Evolutionary conservation across 2,797 vertebrate species (phyloP), one percentile per base, ranked within the genome.

Genomic region (Sebastes glaucus): DNA sequence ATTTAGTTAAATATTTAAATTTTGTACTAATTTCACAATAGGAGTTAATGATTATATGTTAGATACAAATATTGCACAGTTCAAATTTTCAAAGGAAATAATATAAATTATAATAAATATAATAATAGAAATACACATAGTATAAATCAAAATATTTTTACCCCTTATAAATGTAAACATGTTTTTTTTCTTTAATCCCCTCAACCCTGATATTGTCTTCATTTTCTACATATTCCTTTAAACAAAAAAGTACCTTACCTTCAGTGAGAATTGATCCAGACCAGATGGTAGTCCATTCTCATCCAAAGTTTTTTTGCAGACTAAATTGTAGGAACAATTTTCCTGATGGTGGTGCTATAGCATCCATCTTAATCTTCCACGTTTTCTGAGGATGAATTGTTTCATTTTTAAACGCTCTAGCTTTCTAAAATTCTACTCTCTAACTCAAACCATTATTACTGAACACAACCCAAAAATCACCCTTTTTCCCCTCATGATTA

Each of bases 281-380:
- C n/a, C 32, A 55, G 64, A 6, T 28, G n/a, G 7, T 22, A 7
- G 3, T 32, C 11, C 13, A 18, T 7, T 23, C 10, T 35, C 63
- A 53, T 72, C 49, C 27, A 61, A 67, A 0, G 27, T n/a, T n/a
- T 33, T 3, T 27, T 6, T 67, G 4, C n/a, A 38, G 11, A 27
- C 14, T 11, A 23, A 57, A 42, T 9, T 1, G 1, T 49, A 5
- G 16, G 49, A 55, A 38, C 3, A 42, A 0, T 46, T 60, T 71
- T 69, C 84, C 82, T 74, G 71, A 77, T 72, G 86, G 76, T 87
- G 86, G 82, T 81, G 80, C 82, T 82, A 10, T 30, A 74, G 62
- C 7, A 33, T 79, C 32, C 27, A 63, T 30, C 3, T 64, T 61
- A 23, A 66, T 30, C 23, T 13, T 22, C 9, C n/a, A 25, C 4